Base-by-base conservation (phyloP, 53 echinoderm and acorn worm genomes). In the Holothuria leucospilota region DNA sequence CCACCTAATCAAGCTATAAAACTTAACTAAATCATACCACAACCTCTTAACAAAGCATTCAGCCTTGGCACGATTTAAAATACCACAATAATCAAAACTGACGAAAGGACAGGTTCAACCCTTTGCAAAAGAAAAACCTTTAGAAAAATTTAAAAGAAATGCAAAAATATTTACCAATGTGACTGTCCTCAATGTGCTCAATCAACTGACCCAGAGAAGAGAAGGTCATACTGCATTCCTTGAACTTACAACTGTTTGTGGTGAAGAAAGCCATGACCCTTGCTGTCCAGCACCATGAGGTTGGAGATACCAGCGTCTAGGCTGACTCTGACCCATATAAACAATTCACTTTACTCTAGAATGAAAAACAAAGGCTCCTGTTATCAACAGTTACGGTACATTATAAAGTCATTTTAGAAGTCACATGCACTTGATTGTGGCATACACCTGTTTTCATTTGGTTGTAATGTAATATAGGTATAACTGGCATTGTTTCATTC, bases 141-240 rank as follows among this genome's bases (percentile, higher is more conserved):
- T n/a, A n/a, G n/a, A n/a, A n/a, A n/a, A 66, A 23, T 2, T 1
- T 67, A 24, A 30, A 23, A 26, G 2, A 67, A 30, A 41, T 29
- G 24, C 41, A 39, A 38, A 66, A 21, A 42, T 24, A 90, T 78
- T 88, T 80, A 98, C 98, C 98, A 56, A 98, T 98, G 64, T 98
- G 98, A 25, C 92, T 88, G 27, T 98, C 98, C 84, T 98, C 98
- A 68, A 98, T 95, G 85, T 98, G 98, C 61, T 98, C 98, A 56
- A 98, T 98, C 61, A 98, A 90, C 67, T 93, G 95, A 20, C 92
- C 90, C 30, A 98, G 90, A 0, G 98, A 95, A 20, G 95, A 85
- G 86, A 98, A 98, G 30, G 92, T 95, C 61, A 93, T 71, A 46
- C 90, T 91, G 77, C 98, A 98, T 62, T 95, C 95, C 69, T 91